These are phyloP conservation scores for Cephus cinctus DNA, from an alignment of 1,140 invertebrate genomes.

Conservation along the genomic window DNA sequence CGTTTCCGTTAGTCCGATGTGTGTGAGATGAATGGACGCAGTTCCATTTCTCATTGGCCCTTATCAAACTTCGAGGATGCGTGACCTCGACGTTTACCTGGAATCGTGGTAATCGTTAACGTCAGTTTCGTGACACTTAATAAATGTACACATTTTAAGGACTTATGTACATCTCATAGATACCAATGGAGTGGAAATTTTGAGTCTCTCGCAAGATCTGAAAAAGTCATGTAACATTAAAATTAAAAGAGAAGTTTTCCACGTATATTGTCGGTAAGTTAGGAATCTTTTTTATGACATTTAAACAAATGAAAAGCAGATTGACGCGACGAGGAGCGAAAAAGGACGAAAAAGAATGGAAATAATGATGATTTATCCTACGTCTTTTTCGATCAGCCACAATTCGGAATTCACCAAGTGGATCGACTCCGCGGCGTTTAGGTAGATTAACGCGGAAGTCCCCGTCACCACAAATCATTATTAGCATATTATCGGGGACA, in stretches of 20 bases:
- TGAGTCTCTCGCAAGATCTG: too few relatives aligned
- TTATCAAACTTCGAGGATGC: not conserved
- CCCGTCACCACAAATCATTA: slow-evolving; percentile 40
- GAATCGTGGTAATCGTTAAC: not conserved
- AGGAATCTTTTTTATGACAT: too few relatives aligned
- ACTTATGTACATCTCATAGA: not conserved
- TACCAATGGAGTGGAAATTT: too few relatives aligned
- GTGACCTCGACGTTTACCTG: not conserved
- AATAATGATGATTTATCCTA: too few relatives aligned
- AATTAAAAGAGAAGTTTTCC: too few relatives aligned
- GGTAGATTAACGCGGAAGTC: slow-evolving; percentile 40
- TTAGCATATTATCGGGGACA: slow-evolving; percentile 46
- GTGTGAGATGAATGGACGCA: not conserved
- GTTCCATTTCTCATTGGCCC: not conserved
- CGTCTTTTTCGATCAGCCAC: slow-evolving; percentile 7
- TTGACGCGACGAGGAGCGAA: too few relatives aligned
- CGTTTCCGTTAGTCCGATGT: too few relatives aligned
- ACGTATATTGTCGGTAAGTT: too few relatives aligned
- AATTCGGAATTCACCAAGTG: slow-evolving; percentile 22
- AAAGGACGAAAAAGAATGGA: too few relatives aligned
- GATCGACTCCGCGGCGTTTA: slow-evolving; percentile 30
- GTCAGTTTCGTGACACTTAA: not conserved
- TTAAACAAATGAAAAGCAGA: too few relatives aligned
- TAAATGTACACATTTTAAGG: not conserved
- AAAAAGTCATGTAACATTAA: too few relatives aligned